Evolutionary conservation across 2,797 vertebrate genomes (phyloP).

Genomic region (Eutrigla gurnardus): DNA sequence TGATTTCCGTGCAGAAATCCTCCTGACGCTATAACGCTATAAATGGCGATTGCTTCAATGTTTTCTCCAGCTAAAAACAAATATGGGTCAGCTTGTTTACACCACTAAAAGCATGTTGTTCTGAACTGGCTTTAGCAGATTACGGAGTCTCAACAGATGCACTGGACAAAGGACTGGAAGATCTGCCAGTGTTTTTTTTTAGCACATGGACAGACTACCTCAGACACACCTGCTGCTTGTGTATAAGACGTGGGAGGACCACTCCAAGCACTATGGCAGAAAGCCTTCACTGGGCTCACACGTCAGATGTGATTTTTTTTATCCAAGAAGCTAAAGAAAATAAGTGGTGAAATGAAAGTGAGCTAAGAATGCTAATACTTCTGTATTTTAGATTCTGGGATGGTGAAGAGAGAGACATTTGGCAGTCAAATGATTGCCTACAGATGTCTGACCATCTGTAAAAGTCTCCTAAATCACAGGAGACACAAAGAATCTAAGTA

Average conservation of each 20-base stretch:
- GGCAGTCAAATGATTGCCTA: slow-evolving; percentile 17
- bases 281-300: slow-evolving; percentile 1
- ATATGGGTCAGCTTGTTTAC: slow-evolving; percentile 61
- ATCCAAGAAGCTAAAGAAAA: background rate
- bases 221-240: slow-evolving; percentile 52
- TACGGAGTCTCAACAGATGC: slow-evolving; percentile 75
- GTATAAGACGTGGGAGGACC: background rate
- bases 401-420: slow-evolving; percentile 3
- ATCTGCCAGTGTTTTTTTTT: slow-evolving; percentile 53
- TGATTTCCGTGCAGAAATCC: background rate
- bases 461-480: slow-evolving; percentile 34
- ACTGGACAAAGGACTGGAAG: slow-evolving; percentile 41
- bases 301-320: background rate
- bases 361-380: background rate
- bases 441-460: slow-evolving; percentile 46
- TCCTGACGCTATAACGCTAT: background rate
- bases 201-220: slow-evolving; percentile 39
- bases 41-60: background rate
- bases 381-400: slow-evolving; percentile 11
- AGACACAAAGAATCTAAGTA: slow-evolving; percentile 42
- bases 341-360: background rate
- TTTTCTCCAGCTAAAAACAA: slow-evolving; percentile 31
- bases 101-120: slow-evolving; percentile 56
- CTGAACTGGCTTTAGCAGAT: slow-evolving; percentile 79
- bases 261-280: background rate